A percentile compares a stretch with the other conserved stretches of the same genome.
Evolutionary conservation across 1,140 invertebrate species (phyloP).

Genomic region (Limonius californicus): DNA sequence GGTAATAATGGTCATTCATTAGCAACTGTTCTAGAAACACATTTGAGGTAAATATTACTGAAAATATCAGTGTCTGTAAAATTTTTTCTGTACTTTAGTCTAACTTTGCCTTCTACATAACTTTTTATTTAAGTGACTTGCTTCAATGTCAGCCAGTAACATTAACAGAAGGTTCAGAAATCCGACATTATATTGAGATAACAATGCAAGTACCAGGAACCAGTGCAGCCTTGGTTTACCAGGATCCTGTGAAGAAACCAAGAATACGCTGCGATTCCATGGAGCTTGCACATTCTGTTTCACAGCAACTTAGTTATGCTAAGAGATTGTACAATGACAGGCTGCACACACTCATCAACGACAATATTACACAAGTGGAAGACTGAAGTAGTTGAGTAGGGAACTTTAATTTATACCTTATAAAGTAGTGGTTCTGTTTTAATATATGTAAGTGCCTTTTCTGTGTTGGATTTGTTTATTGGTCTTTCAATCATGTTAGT

Average conservation of each 20-base stretch:
- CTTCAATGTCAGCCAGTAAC: slow-evolving; percentile 56
- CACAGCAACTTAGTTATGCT: slow-evolving; percentile 72
- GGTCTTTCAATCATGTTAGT: too few relatives aligned
- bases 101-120: too few relatives aligned
- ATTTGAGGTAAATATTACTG: slow-evolving; percentile 54
- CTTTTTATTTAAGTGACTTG: slow-evolving; percentile 53
- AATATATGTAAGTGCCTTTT: too few relatives aligned
- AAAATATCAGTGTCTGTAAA: slow-evolving; percentile 3
- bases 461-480: too few relatives aligned
- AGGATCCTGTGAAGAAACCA: slow-evolving; percentile 62
- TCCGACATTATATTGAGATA: slow-evolving; percentile 71
- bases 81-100: slow-evolving; percentile 10
- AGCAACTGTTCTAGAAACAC: slow-evolving; percentile 62
- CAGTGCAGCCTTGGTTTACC: slow-evolving; percentile 46
- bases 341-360: slow-evolving; percentile 54
- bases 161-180: slow-evolving; percentile 50
- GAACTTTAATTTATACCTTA: too few relatives aligned
- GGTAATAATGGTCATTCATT: slow-evolving; percentile 46
- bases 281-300: slow-evolving; percentile 73
- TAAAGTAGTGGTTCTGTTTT: too few relatives aligned
- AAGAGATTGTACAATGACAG: slow-evolving; percentile 81
- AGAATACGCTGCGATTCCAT: slow-evolving; percentile 79
- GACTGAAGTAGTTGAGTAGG: slow-evolving; percentile 35
- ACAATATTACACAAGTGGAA: slow-evolving; percentile 41
- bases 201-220: slow-evolving; percentile 58